Conservation (phyloP, 2,113 vertebrate species). For the Lota lota region DNA sequence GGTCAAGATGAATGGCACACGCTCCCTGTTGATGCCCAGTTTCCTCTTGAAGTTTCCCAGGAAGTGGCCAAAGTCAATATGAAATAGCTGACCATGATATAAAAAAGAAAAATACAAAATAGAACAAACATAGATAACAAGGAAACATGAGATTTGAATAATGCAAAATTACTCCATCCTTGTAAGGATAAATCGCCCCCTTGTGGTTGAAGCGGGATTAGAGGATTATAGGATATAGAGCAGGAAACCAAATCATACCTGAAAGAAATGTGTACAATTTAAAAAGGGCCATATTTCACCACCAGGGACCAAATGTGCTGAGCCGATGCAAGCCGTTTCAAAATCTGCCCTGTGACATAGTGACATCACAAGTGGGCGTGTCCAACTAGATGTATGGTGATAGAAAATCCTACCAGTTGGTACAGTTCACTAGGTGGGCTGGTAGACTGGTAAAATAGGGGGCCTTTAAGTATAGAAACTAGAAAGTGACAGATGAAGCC, state of each 20-base stretch:
- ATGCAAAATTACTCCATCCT: neutral
- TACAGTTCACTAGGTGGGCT: too few relatives aligned
- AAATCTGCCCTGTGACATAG: too few relatives aligned
- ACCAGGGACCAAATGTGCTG: too few relatives aligned
- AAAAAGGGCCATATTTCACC: too few relatives aligned
- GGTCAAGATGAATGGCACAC: constrained; percentile 96
- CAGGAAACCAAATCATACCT: neutral
- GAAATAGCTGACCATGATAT: constrained; percentile 81
- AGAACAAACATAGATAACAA: neutral
- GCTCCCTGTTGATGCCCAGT: constrained; percentile 96
- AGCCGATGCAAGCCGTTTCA: too few relatives aligned
- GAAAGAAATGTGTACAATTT: too few relatives aligned
- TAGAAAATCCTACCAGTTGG: too few relatives aligned
- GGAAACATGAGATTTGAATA: neutral
- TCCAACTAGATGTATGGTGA: too few relatives aligned
- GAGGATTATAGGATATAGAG: neutral
- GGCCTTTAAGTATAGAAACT: too few relatives aligned
- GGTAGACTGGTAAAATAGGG: too few relatives aligned
- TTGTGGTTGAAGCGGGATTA: constrained; percentile 1
- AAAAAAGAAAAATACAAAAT: neutral
- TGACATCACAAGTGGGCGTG: too few relatives aligned
- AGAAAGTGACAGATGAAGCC: too few relatives aligned
- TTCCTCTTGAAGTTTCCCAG: constrained; percentile 98
- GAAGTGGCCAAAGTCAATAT: constrained; percentile 98
- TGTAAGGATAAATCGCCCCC: neutral